Conservation (phyloP, 2,797 vertebrate genomes). For the Crenuchus spilurus region DNA sequence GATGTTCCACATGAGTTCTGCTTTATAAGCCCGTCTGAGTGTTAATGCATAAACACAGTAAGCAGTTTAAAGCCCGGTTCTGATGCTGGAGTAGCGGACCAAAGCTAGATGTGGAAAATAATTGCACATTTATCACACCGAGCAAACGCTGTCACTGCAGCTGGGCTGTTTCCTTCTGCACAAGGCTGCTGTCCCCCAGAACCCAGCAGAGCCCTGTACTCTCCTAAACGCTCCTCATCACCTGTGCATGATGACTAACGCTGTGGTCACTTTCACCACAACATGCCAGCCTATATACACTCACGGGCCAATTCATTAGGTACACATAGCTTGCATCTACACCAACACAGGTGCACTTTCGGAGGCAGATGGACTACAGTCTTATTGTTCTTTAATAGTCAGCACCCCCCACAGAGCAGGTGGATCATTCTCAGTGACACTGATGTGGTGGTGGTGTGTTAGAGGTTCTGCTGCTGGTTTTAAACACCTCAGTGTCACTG, state of each 20-base stretch:
- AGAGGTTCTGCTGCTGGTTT: too few relatives aligned
- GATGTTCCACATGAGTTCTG: conserved; percentile 1
- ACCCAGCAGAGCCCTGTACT: background rate
- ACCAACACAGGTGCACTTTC: too few relatives aligned
- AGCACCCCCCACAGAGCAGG: too few relatives aligned
- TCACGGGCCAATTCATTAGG: too few relatives aligned
- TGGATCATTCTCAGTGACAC: too few relatives aligned
- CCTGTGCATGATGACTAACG: background rate
- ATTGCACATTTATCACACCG: conserved; percentile 40
- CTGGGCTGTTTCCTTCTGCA: conserved; percentile 17
- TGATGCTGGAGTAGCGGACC: background rate
- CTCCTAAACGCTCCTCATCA: background rate
- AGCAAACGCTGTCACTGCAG: background rate
- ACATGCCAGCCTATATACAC: too few relatives aligned
- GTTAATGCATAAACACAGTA: conserved; percentile 2
- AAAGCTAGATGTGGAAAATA: conserved; percentile 20
- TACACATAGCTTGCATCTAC: too few relatives aligned
- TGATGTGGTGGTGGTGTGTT: too few relatives aligned
- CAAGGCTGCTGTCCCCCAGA: conserved; percentile 3
- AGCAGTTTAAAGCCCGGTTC: background rate
- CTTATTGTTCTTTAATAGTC: too few relatives aligned
- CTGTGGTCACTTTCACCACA: background rate
- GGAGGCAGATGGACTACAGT: too few relatives aligned
- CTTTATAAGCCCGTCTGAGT: conserved; percentile 10
- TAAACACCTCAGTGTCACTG: too few relatives aligned